These are phyloP conservation scores for Synergus laeviventris DNA, from an alignment of 2,888 invertebrate genomes.

Conservation along the genomic window DNA sequence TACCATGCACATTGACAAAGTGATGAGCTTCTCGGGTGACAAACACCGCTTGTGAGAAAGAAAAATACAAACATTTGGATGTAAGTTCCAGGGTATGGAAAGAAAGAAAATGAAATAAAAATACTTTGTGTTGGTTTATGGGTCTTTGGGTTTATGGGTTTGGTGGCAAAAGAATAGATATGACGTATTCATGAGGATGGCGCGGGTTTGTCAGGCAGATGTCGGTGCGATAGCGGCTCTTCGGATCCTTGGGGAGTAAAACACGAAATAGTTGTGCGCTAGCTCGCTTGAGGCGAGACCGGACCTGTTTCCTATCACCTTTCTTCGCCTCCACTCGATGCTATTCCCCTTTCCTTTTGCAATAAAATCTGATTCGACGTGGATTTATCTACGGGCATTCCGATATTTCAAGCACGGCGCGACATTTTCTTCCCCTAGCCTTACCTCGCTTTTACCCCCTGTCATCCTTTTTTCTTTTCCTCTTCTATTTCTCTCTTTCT, in stretches of 20 bases:
- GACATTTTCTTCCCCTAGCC: constrained; percentile 58
- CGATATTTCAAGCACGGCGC: constrained; percentile 63
- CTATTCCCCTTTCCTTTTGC: constrained; percentile 53
- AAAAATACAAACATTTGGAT: neutral
- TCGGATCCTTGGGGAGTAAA: constrained; percentile 66
- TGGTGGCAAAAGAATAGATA: constrained; percentile 68
- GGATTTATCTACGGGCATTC: constrained; percentile 72
- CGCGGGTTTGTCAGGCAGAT: constrained; percentile 69
- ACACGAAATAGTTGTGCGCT: constrained; percentile 72
- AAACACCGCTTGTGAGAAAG: neutral
- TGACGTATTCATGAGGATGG: constrained; percentile 73
- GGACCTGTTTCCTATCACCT: constrained; percentile 75
- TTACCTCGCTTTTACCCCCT: constrained; percentile 51
- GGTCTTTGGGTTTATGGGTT: constrained; percentile 60
- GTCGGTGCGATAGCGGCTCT: constrained; percentile 69
- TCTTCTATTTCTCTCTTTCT: constrained; percentile 42
- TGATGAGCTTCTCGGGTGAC: neutral
- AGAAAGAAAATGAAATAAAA: neutral
- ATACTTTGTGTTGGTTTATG: neutral
- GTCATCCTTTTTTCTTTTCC: constrained; percentile 41
- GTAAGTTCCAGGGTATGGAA: neutral
- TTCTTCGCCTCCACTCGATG: constrained; percentile 63
- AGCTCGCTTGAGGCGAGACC: constrained; percentile 71
- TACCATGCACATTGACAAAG: too few species aligned
- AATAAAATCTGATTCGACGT: constrained; percentile 74